Evolutionary conservation across 2,797 vertebrate genomes (phyloP).

Genomic region (Euphonia xanthogaster): DNA sequence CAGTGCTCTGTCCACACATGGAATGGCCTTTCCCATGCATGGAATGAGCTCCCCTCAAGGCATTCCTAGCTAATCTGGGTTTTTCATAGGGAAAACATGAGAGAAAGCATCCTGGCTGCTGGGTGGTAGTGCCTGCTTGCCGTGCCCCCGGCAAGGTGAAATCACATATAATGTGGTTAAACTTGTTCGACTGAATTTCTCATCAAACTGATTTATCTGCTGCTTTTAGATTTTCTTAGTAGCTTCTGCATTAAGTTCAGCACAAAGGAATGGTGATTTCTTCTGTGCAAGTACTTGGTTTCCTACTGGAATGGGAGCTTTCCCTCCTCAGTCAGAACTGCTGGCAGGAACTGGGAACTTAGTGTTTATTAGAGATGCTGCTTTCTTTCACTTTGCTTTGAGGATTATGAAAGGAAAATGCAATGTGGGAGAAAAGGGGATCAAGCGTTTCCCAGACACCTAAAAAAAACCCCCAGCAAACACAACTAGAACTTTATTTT

Average conservation of each 20-base stretch:
- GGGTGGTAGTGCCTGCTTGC: background rate
- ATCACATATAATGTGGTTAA: background rate
- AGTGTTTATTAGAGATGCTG: background rate
- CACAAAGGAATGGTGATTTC: background rate
- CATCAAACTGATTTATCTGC: background rate
- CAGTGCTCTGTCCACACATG: background rate
- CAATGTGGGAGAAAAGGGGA: background rate
- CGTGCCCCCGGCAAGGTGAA: conserved; percentile 6
- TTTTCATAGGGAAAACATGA: background rate
- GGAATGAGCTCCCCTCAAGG: background rate
- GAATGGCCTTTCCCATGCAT: background rate
- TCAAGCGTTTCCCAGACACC: background rate
- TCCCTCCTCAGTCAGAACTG: background rate
- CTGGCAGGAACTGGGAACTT: background rate
- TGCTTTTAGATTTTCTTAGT: background rate
- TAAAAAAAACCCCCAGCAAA: background rate
- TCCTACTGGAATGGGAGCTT: background rate
- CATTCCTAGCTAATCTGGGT: background rate
- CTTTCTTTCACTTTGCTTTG: background rate
- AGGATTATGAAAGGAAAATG: background rate
- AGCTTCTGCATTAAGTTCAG: background rate
- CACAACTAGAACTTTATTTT: background rate
- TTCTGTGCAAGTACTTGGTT: background rate
- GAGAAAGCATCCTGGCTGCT: background rate
- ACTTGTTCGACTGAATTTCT: background rate